Evolutionary conservation across 2,113 vertebrate species (phyloP).

Genomic region (Phalacrocorax pelagicus): DNA sequence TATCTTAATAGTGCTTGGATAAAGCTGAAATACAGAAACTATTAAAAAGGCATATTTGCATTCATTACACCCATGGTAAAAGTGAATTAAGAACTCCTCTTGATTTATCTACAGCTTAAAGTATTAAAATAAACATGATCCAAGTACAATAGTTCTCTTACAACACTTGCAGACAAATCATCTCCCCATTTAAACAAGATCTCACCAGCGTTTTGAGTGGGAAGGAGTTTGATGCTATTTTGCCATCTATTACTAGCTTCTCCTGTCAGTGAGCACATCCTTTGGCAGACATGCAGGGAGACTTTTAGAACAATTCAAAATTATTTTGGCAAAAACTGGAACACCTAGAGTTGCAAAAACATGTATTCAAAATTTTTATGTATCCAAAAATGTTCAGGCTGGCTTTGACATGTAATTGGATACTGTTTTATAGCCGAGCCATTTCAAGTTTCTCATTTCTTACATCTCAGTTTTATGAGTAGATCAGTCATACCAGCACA

Average conservation of each 20-base stretch:
- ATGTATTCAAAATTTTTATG: not conserved
- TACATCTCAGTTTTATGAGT: not conserved
- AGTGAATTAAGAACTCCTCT: not conserved
- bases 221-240: not conserved
- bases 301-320: not conserved
- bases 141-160: not conserved
- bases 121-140: constrained; percentile 12
- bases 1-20: constrained; percentile 2
- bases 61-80: not conserved
- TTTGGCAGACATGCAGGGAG: not conserved
- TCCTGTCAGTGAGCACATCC: constrained; percentile 17
- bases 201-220: not conserved
- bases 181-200: not conserved
- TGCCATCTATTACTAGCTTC: constrained; percentile 9
- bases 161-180: not conserved
- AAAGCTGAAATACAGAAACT: constrained; percentile 11
- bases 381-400: not conserved
- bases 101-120: constrained; percentile 11
- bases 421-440: not conserved
- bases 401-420: constrained; percentile 10
- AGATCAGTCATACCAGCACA: not conserved
- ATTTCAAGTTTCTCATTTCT: constrained; percentile 7
- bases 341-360: constrained; percentile 8
- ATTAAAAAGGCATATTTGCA: not conserved
- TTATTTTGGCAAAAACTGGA: not conserved